Conservation (phyloP, 1,140 invertebrate species). For the Drosophila triauraria region DNA sequence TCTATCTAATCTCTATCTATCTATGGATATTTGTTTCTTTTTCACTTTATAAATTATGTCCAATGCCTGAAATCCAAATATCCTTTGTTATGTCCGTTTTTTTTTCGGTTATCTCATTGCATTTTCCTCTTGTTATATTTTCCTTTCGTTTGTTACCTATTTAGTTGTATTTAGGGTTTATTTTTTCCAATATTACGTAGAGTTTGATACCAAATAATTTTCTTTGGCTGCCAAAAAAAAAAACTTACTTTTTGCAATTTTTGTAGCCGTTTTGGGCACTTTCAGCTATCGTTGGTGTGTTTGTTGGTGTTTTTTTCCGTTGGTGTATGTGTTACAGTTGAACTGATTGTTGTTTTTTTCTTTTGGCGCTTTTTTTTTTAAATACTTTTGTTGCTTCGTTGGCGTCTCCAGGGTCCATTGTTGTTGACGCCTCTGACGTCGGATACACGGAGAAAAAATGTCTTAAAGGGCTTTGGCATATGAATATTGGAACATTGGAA, state of each 20-base stretch:
- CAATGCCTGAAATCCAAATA: neutral
- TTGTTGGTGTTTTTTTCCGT: conserved; percentile 1
- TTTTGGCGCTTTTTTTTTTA: conserved; percentile 22
- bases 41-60: no score
- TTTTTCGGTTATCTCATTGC: conserved; percentile 31
- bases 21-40: no score
- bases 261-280: conserved; percentile 3
- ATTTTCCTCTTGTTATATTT: neutral
- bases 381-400: conserved; percentile 5
- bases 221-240: conserved; percentile 67
- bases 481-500: no score
- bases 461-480: no score
- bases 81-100: neutral
- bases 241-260: conserved; percentile 21
- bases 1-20: no score
- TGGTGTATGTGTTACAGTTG: no score
- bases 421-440: conserved; percentile 20
- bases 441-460: neutral
- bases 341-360: no score
- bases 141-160: conserved; percentile 58
- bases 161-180: conserved; percentile 49
- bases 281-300: neutral
- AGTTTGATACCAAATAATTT: conserved; percentile 68
- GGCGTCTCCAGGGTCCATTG: conserved; percentile 5
- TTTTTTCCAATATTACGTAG: conserved; percentile 15